Conservation (phyloP, 2,888 invertebrate species). For the Papilio gigon region DNA sequence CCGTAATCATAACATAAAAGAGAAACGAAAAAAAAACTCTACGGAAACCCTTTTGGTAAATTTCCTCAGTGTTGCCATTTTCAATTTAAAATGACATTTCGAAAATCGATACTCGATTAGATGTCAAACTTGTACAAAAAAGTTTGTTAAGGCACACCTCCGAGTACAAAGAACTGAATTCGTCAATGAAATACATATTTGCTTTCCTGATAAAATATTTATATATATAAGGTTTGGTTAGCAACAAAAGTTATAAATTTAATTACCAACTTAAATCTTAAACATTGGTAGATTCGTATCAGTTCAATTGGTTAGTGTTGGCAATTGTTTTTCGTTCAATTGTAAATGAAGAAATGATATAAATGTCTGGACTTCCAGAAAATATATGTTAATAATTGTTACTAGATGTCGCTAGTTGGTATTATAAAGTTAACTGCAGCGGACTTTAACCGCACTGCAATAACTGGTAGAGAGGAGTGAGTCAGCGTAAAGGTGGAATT, state of each 20-base stretch:
- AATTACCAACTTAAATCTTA: background rate
- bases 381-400: background rate
- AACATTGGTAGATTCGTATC: conserved; percentile 4
- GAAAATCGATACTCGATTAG: no score
- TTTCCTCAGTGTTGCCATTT: no score
- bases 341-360: background rate
- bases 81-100: no score
- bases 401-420: conserved; percentile 48
- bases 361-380: background rate
- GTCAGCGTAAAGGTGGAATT: conserved; percentile 76
- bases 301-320: background rate
- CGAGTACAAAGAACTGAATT: background rate
- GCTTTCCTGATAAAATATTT: background rate
- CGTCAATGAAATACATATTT: background rate
- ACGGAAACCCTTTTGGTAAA: no score
- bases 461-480: conserved; percentile 53
- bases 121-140: no score
- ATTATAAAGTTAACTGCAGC: conserved; percentile 10
- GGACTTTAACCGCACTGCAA: conserved; percentile 36
- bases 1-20: no score
- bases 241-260: conserved; percentile 5
- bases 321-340: background rate
- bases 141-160: background rate
- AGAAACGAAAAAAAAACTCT: no score
- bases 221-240: background rate